Evolutionary conservation across 2,113 vertebrate genomes (phyloP), one percentile per base, ranked within the genome.

Genomic region (Upupa epops): DNA sequence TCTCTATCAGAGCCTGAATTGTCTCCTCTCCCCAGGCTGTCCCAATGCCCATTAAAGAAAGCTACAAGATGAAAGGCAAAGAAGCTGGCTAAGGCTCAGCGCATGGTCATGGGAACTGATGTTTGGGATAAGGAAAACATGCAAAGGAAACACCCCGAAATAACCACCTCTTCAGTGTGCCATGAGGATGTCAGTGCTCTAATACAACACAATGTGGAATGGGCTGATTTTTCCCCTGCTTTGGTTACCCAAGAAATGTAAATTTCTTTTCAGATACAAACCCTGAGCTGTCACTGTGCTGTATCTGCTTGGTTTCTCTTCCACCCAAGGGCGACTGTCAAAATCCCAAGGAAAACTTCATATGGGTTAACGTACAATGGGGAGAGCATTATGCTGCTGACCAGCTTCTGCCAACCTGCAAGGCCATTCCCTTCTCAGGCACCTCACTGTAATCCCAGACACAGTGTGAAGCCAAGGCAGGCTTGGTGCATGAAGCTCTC

Each of bases 51-150:
- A 0, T 5, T 6, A 76, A 87, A 82, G 63, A 86, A 83, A 88
- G 54, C 79, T 91, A 56, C 1, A 3, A 86, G 72, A 90, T 88
- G 75, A 94, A 90, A 90, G 88, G 63, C 42, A 80, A 83, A 93
- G 79, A 51, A 76, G 42, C 10, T 95, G 95, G 88, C 60, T 18
- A 52, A 80, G 37, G n/a, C 31, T 32, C 80, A 95, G 37, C 32
- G 72, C 3, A 3, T 20, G 55, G 58, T 78, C 4, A 26, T 66
- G 81, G 88, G 86, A 91, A 91, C 25, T 73, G 17, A 46, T 59
- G 21, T 10, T 60, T 14, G 21, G 63, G 37, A 40, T 83, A 63
- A 95, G 55, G 36, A 80, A 82, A 87, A 58, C 0, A 1, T 19
- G 54, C 58, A 34, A 78, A 89, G 31, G 63, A 84, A 87, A 72